Conservation (phyloP, 2,888 invertebrate species). For the Andrena minutula region DNA sequence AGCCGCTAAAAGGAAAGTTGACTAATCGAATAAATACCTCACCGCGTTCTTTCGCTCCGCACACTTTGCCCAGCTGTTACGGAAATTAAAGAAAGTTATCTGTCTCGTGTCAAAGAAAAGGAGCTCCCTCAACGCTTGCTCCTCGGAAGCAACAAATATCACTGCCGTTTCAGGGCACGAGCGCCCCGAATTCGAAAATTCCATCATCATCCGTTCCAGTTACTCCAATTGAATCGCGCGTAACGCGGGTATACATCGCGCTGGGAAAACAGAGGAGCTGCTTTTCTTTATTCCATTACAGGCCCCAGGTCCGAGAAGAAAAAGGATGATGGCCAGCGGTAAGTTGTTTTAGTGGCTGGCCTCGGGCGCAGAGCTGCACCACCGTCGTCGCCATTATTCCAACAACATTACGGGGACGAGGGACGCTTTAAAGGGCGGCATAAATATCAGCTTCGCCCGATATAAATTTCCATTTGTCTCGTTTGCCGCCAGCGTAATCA, state of each 20-base stretch:
- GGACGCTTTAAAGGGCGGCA: constrained; percentile 36
- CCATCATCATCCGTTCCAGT: not conserved
- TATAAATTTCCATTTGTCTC: constrained; percentile 51
- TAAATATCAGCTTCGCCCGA: constrained; percentile 36
- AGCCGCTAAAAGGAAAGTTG: constrained; percentile 21
- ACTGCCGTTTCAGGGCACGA: not conserved
- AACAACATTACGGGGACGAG: constrained; percentile 25
- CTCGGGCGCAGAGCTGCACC: not conserved
- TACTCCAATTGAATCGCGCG: not conserved
- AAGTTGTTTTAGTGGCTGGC: constrained; percentile 28
- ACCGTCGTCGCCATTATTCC: constrained; percentile 30
- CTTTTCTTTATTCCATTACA: constrained; percentile 25
- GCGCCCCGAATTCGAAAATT: constrained; percentile 17
- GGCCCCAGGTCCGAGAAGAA: not conserved
- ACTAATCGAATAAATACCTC: constrained; percentile 34
- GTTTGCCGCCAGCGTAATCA: not conserved
- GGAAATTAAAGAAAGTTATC: constrained; percentile 26
- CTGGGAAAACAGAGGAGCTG: not conserved
- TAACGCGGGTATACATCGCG: not conserved
- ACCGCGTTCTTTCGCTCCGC: not conserved
- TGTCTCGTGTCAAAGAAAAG: not conserved
- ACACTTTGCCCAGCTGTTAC: not conserved
- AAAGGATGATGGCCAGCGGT: not conserved
- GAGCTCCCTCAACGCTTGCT: not conserved
- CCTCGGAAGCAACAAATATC: not conserved